Evolutionary conservation across 2,888 invertebrate genomes (phyloP), one percentile per base, ranked within the genome.

Genomic region (Scaptomyza flava): DNA sequence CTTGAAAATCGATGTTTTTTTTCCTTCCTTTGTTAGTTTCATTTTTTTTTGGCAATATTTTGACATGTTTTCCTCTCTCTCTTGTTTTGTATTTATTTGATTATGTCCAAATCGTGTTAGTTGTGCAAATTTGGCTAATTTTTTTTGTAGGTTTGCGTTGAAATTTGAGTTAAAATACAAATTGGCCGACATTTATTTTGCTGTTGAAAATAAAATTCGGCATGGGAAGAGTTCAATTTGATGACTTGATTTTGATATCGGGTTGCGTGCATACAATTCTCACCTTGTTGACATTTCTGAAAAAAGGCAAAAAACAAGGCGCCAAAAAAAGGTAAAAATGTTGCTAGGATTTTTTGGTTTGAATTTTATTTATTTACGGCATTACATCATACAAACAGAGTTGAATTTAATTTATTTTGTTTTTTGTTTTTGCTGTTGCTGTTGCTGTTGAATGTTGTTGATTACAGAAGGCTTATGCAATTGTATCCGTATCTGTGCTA

Each of bases 1-100:
- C 83, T 84, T 87, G 89, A 88, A 87, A 88, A 84, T 84, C 81
- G 88, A 84, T 81, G 67, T 72, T 64, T 64, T 67, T 61, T 14
- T 23, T 4, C 23, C 23, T 23, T 8, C 4, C 14, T 38, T 38
- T 41, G 7, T 17, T 46, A 53, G 71, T 63, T 58, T 54, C 38
- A 48, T 36, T 68, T 46, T 36, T 68, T 46, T 72, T 68, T 72
- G 60, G 52, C 60, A 52, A 67, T 68, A 45, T 47, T 46, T 20
- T 63, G 52, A 71, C 62, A 75, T 65, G 59, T 48, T 59, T 53
- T 51, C 12, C 36, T 74, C 61, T 68, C 54, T 63, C 45, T 79
- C 31, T 79, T 8, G 27, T 58, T 27, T 43, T 54, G 23, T 23
- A 23, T 23, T 23, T 23, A 4, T 23, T 23, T 23, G 1, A 17